Evolutionary conservation across 2,797 vertebrate species (phyloP), one percentile per base, ranked within the genome.

Genomic region (Enteromius anoplus): DNA sequence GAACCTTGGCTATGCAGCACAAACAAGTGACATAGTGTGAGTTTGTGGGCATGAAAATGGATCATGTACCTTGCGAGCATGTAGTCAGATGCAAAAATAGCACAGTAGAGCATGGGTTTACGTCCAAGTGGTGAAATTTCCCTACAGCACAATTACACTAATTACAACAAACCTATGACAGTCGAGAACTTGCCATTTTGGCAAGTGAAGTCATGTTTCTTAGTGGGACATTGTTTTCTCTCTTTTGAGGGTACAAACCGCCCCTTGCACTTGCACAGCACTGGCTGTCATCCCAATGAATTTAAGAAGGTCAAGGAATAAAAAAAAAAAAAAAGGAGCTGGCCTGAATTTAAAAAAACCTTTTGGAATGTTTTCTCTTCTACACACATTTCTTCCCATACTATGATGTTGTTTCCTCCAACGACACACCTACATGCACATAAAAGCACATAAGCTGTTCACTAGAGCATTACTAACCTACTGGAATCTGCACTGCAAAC

Each of bases 401-500:
- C 42, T 37, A 58, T 40, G 5, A 51, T 32, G 58, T 45, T 32
- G 47, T 55, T 42, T 55, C 49, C 17, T 10, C 15, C 23, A 55
- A 34, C 6, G 15, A 76, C 49, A 53, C 21, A 19, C 37, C 8
- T 73, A 21, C 69, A 23, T 19, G 29, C 62, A 53, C 34, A 66
- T 65, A 17, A 53, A 37, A 66, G n/a, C 55, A 80, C 71, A 83
- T 21, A 73, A 70, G 42, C 62, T 40, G 47, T 73, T 80, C 60
- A 82, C 17, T 47, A 55, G 47, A 26, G 64, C 53, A 37, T 82
- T 51, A 77, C 70, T 82, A 82, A 86, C 69, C 65, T 55, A 69
- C 47, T 77, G 81, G 81, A 80, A 81, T 85, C 60, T 76, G 19
- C 49, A 75, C 51, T 32, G 69, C 32, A 85, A 86, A 88, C 83